Evolutionary conservation across 1,140 invertebrate genomes (phyloP).

Genomic region (Pissodes strobi): DNA sequence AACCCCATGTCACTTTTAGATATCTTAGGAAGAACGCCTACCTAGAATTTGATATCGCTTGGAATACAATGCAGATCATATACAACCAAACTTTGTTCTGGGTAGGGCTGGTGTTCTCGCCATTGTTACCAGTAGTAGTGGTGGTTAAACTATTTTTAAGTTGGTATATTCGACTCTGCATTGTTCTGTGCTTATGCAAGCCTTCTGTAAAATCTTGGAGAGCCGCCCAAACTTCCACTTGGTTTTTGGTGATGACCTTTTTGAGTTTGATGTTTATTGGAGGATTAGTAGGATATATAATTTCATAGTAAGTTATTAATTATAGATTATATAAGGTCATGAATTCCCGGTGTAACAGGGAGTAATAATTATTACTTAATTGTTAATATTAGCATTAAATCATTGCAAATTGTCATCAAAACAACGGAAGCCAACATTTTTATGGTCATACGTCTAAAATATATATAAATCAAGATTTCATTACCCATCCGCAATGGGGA

Average conservation of each 20-base stretch:
- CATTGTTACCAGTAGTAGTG: slow-evolving; percentile 64
- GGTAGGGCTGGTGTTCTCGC: slow-evolving; percentile 72
- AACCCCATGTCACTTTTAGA: too few species aligned
- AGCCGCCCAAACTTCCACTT: slow-evolving; percentile 72
- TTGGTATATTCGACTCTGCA: slow-evolving; percentile 69
- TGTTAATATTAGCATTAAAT: too few species aligned
- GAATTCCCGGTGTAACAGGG: too few species aligned
- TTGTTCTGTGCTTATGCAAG: slow-evolving; percentile 61
- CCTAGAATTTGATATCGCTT: slow-evolving; percentile 71
- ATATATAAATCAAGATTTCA: too few species aligned
- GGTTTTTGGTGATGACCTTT: slow-evolving; percentile 70
- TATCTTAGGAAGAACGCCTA: slow-evolving; percentile 13
- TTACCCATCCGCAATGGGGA: too few species aligned
- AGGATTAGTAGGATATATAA: slow-evolving; percentile 25
- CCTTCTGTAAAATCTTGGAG: slow-evolving; percentile 67
- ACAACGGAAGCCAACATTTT: too few species aligned
- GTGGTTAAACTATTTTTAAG: slow-evolving; percentile 68
- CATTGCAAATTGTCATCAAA: too few species aligned
- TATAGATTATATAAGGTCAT: too few species aligned
- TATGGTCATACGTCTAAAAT: too few species aligned
- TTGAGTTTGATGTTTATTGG: slow-evolving; percentile 51
- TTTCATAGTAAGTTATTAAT: slow-evolving; percentile 37
- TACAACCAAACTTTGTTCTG: slow-evolving; percentile 77
- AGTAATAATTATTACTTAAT: too few species aligned
- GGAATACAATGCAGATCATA: slow-evolving; percentile 72